These are phyloP conservation scores for Stenopsyche tienmushanensis DNA, from an alignment of 1,140 invertebrate genomes.

Conservation along the genomic window DNA sequence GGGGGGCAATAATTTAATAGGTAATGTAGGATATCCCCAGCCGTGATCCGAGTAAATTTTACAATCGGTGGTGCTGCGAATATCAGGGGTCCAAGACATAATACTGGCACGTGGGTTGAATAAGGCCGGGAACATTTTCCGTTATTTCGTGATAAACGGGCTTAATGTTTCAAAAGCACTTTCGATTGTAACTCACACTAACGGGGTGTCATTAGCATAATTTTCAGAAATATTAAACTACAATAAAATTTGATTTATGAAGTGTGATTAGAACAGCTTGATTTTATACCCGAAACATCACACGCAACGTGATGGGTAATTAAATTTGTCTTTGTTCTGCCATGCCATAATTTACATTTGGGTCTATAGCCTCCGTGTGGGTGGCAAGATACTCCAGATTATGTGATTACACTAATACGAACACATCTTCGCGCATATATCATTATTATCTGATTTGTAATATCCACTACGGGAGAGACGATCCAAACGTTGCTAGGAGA, in stretches of 20 bases:
- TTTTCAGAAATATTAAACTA: not conserved
- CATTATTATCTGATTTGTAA: too few relatives aligned
- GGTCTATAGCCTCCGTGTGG: too few relatives aligned
- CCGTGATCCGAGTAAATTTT: not conserved
- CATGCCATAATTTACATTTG: too few relatives aligned
- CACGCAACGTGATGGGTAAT: not conserved
- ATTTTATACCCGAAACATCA: not conserved
- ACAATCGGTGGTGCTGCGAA: not conserved
- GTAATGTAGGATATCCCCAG: not conserved
- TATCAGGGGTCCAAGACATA: not conserved
- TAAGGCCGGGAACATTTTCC: not conserved
- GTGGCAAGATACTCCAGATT: too few relatives aligned
- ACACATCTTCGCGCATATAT: too few relatives aligned
- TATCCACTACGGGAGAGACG: too few relatives aligned
- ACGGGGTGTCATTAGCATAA: slow-evolving; percentile 3
- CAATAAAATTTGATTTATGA: slow-evolving; percentile 10
- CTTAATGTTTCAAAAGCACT: not conserved
- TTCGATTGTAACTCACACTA: not conserved
- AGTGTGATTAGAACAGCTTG: not conserved
- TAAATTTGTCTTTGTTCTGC: not conserved
- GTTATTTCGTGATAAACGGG: slow-evolving; percentile 10
- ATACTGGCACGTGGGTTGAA: not conserved
- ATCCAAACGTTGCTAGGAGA: too few relatives aligned
- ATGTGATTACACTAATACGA: too few relatives aligned
- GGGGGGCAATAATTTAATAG: not conserved